These are phyloP conservation scores for Chrysodeixis includens DNA, from an alignment of 2,888 invertebrate species.

Conservation along the genomic window DNA sequence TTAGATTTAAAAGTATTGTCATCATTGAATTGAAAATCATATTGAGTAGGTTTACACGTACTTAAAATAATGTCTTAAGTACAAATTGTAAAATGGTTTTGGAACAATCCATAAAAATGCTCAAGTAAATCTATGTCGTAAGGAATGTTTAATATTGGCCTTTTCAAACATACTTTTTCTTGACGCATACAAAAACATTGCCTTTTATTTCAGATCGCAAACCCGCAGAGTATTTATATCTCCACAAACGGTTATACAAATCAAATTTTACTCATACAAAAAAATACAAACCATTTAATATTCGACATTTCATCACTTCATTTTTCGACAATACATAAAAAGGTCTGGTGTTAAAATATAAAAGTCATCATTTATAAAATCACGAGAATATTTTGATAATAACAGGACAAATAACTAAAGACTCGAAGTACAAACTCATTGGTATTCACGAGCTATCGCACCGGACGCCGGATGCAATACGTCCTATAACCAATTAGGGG, in stretches of 20 bases:
- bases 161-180: not conserved
- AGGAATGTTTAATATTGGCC: not conserved
- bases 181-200: not conserved
- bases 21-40: not conserved
- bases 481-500: slow-evolving; percentile 11
- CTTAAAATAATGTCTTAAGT: not conserved
- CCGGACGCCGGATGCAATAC: slow-evolving; percentile 30
- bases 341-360: no score
- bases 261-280: no score
- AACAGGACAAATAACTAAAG: slow-evolving; percentile 11
- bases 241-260: no score
- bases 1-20: no score
- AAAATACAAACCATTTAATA: no score
- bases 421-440: slow-evolving; percentile 43
- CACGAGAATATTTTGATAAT: slow-evolving; percentile 9
- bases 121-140: not conserved
- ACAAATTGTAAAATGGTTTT: not conserved
- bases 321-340: no score
- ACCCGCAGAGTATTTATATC: no score
- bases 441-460: slow-evolving; percentile 38
- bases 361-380: not conserved
- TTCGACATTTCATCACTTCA: no score
- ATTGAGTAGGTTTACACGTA: not conserved
- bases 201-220: not conserved
- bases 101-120: not conserved